Base-by-base conservation (phyloP, 2,888 invertebrate genomes). In the Zonitis immaculata region DNA sequence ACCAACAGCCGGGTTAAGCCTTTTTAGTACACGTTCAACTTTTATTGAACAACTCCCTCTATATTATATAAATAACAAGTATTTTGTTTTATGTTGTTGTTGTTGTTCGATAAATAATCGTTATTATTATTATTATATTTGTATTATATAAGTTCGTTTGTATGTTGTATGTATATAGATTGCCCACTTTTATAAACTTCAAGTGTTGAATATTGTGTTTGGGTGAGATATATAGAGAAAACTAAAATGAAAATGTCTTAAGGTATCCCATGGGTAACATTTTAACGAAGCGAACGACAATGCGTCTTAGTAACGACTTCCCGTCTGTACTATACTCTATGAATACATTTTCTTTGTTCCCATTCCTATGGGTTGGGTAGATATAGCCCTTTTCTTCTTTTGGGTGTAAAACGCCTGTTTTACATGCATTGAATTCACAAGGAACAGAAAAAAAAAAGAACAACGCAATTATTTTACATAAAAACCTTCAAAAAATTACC, bases 391-490 rank as follows among this genome's bases (percentile, higher is more conserved):
- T n/a, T n/a, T n/a, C n/a, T 63, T 67, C 63, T 65, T 64, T 64
- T 62, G 62, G 62, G 58, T 56, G 52, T 50, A 52, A 56, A 59
- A 47, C 52, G 65, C 68, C 73, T 74, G 71, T 67, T 75, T 75
- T 74, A 72, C 73, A 75, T 75, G 75, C 74, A 74, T 74, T 73
- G 75, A 74, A 73, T 74, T 75, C 70, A 67, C 69, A 66, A 69
- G n/a, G n/a, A n/a, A n/a, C n/a, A n/a, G n/a, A n/a, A n/a, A n/a
- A n/a, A n/a, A n/a, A n/a, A n/a, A n/a, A n/a, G n/a, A n/a, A n/a
- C n/a, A n/a, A n/a, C 48, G 51, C 51, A 55, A 55, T 55, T 55
- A 55, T 55, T 55, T 48, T 44, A 48, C 55, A 51, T 47, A 44
- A 51, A 51, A 32, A 11, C 8, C n/a, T n/a, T n/a, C n/a, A n/a